Conservation (phyloP, 2,113 vertebrate species). For the Corythaixoides concolor region DNA sequence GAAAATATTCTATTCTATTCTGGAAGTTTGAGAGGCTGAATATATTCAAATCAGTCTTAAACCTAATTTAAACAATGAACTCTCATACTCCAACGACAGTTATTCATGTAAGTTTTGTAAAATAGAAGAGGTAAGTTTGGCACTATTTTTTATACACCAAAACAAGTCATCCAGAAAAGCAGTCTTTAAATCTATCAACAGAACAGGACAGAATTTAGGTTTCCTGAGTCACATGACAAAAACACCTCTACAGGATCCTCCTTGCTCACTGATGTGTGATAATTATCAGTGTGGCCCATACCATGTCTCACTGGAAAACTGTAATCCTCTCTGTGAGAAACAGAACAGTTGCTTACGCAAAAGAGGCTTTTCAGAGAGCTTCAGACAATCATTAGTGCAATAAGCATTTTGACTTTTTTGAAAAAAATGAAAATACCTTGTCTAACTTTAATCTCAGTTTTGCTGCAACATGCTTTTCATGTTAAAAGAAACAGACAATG, state of each 20-base stretch:
- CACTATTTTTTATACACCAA: neutral
- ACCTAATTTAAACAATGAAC: neutral
- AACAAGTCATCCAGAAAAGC: neutral
- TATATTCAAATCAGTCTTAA: neutral
- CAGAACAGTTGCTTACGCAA: neutral
- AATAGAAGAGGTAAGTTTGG: neutral
- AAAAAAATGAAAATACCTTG: neutral
- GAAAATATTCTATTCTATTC: neutral
- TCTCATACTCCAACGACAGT: neutral
- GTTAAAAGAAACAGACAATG: neutral
- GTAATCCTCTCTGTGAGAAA: neutral
- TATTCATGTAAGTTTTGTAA: neutral
- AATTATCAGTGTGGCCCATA: neutral
- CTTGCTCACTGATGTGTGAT: neutral
- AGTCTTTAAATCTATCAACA: neutral
- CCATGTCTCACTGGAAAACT: neutral
- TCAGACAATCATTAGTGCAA: neutral
- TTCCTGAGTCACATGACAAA: neutral
- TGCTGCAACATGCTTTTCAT: neutral
- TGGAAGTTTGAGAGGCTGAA: neutral
- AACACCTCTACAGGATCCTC: neutral
- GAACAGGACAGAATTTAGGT: neutral
- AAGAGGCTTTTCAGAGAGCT: neutral
- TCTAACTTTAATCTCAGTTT: neutral
- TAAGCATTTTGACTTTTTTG: neutral